phyloP scores from a whole-genome alignment of 2,888 invertebrate genomes.

The Cremastobaeus sp. region DNA sequence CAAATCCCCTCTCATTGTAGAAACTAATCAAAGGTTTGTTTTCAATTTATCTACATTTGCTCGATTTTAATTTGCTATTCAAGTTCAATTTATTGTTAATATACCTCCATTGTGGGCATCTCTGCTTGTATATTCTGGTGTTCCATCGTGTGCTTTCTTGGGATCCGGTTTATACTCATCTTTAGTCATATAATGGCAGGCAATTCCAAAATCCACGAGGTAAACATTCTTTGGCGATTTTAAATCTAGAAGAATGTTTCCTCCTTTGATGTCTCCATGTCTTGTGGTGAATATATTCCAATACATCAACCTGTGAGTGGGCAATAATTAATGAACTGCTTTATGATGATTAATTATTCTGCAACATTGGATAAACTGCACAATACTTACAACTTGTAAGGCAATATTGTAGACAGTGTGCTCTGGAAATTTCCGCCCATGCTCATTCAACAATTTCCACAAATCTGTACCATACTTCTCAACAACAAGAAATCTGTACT shows the following conservation, averaged over 20 bases:
- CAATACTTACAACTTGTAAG: slow-evolving; percentile 90
- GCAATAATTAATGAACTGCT: too few species aligned
- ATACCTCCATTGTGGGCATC: slow-evolving; percentile 93
- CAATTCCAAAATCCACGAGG: slow-evolving; percentile 96
- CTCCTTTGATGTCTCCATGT: slow-evolving; percentile 97
- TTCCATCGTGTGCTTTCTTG: slow-evolving; percentile 96
- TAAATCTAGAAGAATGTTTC: slow-evolving; percentile 91
- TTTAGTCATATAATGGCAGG: slow-evolving; percentile 86
- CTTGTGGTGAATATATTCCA: slow-evolving; percentile 94
- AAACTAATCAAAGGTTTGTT: slow-evolving; percentile 76
- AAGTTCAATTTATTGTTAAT: slow-evolving; percentile 10
- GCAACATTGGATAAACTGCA: too few species aligned
- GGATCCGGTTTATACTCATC: slow-evolving; percentile 91
- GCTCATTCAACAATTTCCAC: slow-evolving; percentile 86
- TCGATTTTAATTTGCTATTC: background rate
- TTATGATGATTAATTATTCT: too few species aligned
- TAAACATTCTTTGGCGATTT: slow-evolving; percentile 86
- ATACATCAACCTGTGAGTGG: slow-evolving; percentile 85
- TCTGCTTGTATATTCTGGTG: slow-evolving; percentile 96
- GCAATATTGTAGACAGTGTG: slow-evolving; percentile 89
- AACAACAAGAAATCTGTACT: slow-evolving; percentile 93
- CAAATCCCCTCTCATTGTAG: slow-evolving; percentile 93
- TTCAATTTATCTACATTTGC: background rate
- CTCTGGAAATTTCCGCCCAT: slow-evolving; percentile 84
- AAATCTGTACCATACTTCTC: slow-evolving; percentile 93